Conservation (phyloP, 2,888 invertebrate species). For the Hypercompe scribonia region DNA sequence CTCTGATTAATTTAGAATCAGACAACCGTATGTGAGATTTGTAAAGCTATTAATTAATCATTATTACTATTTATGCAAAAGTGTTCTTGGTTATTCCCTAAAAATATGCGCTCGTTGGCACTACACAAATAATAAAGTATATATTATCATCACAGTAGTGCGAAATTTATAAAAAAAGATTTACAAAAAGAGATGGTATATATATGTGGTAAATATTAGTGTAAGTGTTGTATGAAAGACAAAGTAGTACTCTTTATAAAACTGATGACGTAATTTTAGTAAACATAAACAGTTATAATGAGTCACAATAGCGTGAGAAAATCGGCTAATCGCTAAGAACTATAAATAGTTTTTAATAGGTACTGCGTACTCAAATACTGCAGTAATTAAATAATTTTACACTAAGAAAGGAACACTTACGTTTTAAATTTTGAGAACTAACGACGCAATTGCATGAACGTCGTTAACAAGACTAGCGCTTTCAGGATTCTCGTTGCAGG, state of each 20-base stretch:
- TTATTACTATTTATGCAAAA: too few relatives aligned
- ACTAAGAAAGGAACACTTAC: not conserved
- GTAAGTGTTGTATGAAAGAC: not conserved
- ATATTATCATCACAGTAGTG: too few relatives aligned
- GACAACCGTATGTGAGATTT: too few relatives aligned
- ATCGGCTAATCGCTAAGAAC: constrained; percentile 17
- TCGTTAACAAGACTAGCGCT: not conserved
- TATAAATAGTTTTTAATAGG: constrained; percentile 16
- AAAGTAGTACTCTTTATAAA: not conserved
- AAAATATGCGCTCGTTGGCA: not conserved
- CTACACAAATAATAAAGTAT: not conserved
- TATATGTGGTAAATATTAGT: too few relatives aligned
- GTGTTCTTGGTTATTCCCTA: too few relatives aligned
- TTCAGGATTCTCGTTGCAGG: not conserved
- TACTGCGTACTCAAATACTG: constrained; percentile 3
- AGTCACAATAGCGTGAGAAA: constrained; percentile 22
- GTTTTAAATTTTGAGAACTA: not conserved
- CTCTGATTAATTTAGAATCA: too few relatives aligned
- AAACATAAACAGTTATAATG: constrained; percentile 14
- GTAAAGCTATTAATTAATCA: too few relatives aligned
- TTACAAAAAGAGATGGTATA: too few relatives aligned
- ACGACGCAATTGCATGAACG: not conserved
- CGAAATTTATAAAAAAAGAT: too few relatives aligned
- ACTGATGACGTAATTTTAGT: constrained; percentile 1
- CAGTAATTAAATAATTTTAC: constrained; percentile 10